Conservation (phyloP, 2,888 invertebrate genomes). For the Drosophila stalkeri region DNA sequence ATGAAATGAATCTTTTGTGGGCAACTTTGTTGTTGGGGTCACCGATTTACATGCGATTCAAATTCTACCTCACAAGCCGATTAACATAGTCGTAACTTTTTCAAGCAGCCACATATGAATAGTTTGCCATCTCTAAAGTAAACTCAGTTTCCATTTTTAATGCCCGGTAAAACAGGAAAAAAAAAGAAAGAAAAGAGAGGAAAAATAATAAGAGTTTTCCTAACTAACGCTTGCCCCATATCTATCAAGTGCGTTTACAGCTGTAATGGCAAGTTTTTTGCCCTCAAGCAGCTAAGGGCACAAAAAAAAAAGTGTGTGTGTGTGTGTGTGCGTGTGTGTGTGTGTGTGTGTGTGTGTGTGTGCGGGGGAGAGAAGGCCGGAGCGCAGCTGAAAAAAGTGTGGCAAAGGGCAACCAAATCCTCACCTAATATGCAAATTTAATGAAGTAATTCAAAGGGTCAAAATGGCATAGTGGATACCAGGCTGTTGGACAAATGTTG, state of each 20-base stretch:
- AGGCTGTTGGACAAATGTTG: neutral
- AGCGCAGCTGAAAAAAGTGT: slow-evolving; percentile 54
- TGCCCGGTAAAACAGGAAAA: neutral
- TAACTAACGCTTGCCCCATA: slow-evolving; percentile 5
- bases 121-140: neutral
- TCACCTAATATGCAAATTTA: slow-evolving; percentile 81
- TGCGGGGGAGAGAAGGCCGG: neutral
- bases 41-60: neutral
- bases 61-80: neutral
- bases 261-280: slow-evolving; percentile 31
- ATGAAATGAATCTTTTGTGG: neutral
- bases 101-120: slow-evolving; percentile 3
- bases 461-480: slow-evolving; percentile 14
- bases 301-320: slow-evolving; percentile 9
- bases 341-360: neutral
- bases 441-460: slow-evolving; percentile 80
- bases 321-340: neutral
- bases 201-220: slow-evolving; percentile 2
- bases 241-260: slow-evolving; percentile 38
- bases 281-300: slow-evolving; percentile 22
- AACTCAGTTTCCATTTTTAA: slow-evolving; percentile 3
- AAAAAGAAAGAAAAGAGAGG: neutral
- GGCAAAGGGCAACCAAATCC: slow-evolving; percentile 72
- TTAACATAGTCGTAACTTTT: slow-evolving; percentile 7
- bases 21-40: neutral